Conservation (phyloP, 2,797 vertebrate species). For the Harpagifer antarcticus region DNA sequence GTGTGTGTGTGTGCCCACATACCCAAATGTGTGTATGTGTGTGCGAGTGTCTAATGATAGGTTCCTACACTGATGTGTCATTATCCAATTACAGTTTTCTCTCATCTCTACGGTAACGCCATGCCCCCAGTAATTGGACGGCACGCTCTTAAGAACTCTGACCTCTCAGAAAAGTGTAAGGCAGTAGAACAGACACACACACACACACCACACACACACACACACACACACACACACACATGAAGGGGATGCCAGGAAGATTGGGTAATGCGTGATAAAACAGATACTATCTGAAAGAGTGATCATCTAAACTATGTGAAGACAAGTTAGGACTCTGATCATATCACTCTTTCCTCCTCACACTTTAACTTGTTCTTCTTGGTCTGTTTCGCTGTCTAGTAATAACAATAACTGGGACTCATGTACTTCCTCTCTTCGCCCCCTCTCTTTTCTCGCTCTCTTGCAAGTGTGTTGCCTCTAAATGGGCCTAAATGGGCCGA, state of each 20-base stretch:
- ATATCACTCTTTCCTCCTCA: constrained; percentile 49
- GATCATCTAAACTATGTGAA: constrained; percentile 73
- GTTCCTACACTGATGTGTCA: constrained; percentile 75
- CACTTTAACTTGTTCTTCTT: constrained; percentile 24
- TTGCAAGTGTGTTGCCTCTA: constrained; percentile 54
- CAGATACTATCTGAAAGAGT: constrained; percentile 68
- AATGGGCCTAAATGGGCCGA: constrained; percentile 67
- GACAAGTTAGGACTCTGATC: constrained; percentile 78
- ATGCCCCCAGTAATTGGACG: constrained; percentile 72
- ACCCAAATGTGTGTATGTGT: constrained; percentile 1
- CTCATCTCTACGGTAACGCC: constrained; percentile 78
- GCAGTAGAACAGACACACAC: constrained; percentile 34
- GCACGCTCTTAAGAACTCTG: constrained; percentile 74
- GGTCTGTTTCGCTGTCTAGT: constrained; percentile 25
- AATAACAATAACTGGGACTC: constrained; percentile 44
- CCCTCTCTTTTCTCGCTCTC: constrained; percentile 31
- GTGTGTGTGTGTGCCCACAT: constrained; percentile 6
- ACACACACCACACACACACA: constrained; percentile 25
- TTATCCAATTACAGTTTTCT: constrained; percentile 84
- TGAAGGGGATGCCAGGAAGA: constrained; percentile 56
- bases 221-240: constrained; percentile 20
- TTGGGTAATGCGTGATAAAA: constrained; percentile 70
- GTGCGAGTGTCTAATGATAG: constrained; percentile 76
- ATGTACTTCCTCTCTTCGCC: constrained; percentile 27
- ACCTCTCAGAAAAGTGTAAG: constrained; percentile 74